Percentiles rank a stretch among this genome's conserved stretches.
Conservation (phyloP, 2,888 invertebrate genomes). For the Parnassius mnemosyne region DNA sequence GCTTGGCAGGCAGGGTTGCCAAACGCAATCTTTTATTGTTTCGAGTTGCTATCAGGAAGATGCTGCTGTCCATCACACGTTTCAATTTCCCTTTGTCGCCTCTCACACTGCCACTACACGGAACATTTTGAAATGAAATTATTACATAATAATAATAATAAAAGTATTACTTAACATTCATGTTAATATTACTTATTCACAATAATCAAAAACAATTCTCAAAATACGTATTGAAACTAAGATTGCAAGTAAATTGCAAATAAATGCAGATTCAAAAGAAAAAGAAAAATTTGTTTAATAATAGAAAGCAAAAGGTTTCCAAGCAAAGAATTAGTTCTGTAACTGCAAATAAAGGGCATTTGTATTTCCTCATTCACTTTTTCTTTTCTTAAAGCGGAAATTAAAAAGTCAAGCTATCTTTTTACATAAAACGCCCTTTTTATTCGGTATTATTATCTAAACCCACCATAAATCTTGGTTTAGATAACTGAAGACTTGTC, state of each 20-base stretch:
- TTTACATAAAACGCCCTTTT: neutral
- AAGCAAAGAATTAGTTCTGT: neutral
- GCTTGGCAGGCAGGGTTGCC: no score
- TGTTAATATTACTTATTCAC: neutral
- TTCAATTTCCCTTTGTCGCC: no score
- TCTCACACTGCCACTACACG: no score
- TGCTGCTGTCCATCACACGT: no score
- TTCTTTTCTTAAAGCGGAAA: conserved; percentile 3
- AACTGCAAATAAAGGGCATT: neutral
- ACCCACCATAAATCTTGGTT: neutral
- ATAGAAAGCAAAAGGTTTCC: no score
- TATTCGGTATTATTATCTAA: neutral
- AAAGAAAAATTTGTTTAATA: no score
- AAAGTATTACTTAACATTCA: neutral
- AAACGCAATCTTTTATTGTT: no score
- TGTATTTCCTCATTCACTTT: neutral
- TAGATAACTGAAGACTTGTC: neutral
- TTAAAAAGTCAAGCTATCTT: conserved; percentile 5
- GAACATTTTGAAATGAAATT: no score
- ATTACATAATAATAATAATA: neutral
- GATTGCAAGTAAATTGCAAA: neutral
- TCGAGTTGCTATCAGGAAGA: no score
- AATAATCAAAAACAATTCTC: neutral
- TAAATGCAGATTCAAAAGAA: no score
- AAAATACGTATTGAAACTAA: neutral